Evolutionary conservation across 1,140 invertebrate genomes (phyloP).

Genomic region (Pinna nobilis): DNA sequence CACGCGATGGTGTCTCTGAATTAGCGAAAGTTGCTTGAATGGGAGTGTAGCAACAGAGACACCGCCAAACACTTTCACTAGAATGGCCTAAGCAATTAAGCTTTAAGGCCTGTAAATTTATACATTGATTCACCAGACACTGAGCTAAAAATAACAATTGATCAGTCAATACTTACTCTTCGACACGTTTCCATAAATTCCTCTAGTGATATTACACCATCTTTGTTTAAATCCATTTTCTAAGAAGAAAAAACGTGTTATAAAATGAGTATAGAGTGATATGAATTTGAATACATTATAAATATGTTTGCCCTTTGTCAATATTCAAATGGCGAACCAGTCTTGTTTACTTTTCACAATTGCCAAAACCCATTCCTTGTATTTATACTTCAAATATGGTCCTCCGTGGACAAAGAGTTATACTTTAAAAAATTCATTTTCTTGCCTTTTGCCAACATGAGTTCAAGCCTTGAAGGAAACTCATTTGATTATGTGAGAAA

Average conservation of each 20-base stretch:
- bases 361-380: not conserved
- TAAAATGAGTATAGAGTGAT: not conserved
- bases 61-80: not conserved
- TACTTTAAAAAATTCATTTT: not conserved
- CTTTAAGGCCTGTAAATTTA: not conserved
- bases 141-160: not conserved
- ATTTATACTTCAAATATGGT: not conserved
- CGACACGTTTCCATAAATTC: conserved; percentile 97
- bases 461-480: no score
- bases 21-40: not conserved
- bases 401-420: not conserved
- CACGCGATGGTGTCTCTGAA: not conserved
- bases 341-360: not conserved
- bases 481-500: no score
- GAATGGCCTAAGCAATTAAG: not conserved
- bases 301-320: not conserved
- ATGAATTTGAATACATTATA: no score
- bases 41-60: not conserved
- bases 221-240: conserved; percentile 94
- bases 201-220: conserved; percentile 96
- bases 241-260: conserved; percentile 71
- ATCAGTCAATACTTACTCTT: conserved; percentile 78
- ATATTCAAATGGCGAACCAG: not conserved
- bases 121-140: not conserved
- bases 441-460: no score